Evolutionary conservation across 2,888 invertebrate genomes (phyloP).

Genomic region (Pyrochroa serraticornis): DNA sequence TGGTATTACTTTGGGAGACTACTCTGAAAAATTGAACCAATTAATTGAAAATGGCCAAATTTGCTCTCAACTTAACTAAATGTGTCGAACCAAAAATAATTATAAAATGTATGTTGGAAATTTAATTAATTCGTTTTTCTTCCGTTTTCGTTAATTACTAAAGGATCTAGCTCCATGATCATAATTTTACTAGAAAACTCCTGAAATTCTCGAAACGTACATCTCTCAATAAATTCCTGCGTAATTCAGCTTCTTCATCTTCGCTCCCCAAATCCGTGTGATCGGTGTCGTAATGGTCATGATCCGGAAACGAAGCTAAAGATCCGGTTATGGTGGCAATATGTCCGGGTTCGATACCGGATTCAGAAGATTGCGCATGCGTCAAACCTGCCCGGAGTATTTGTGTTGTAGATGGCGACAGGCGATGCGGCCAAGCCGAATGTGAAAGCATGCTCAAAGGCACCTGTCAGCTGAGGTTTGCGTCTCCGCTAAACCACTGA

Average conservation of each 20-base stretch:
- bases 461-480: constrained; percentile 14
- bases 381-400: constrained; percentile 47
- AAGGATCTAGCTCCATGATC: background rate
- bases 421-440: constrained; percentile 56
- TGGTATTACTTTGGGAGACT: too few relatives aligned
- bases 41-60: too few relatives aligned
- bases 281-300: constrained; percentile 77
- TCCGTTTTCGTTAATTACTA: background rate
- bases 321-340: constrained; percentile 77
- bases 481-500: constrained; percentile 9
- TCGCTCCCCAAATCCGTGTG: constrained; percentile 83
- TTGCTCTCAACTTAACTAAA: too few relatives aligned
- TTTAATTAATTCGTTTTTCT: background rate
- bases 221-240: constrained; percentile 78
- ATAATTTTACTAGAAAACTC: background rate
- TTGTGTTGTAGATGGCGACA: constrained; percentile 55
- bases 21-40: too few relatives aligned
- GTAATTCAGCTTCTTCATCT: constrained; percentile 77
- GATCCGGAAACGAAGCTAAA: constrained; percentile 61
- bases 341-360: constrained; percentile 69
- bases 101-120: too few relatives aligned
- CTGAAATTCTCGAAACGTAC: constrained; percentile 61
- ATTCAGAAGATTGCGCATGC: constrained; percentile 62
- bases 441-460: constrained; percentile 53
- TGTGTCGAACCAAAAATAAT: too few relatives aligned